phyloP scores from a whole-genome alignment of 1,140 invertebrate genomes.

The Drosophila rufa region DNA sequence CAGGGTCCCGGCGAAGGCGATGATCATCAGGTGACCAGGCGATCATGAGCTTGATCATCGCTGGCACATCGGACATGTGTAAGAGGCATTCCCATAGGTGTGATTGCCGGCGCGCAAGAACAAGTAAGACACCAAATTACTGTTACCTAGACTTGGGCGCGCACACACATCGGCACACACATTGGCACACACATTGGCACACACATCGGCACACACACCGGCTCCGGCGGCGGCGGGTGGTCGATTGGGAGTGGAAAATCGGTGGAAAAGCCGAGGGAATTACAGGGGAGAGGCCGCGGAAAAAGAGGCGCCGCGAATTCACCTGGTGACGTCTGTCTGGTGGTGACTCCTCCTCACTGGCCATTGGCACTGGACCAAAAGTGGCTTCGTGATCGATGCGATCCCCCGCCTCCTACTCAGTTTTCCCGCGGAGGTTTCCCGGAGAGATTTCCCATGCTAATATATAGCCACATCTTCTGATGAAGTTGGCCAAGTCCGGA shows the following conservation, averaged over 20 bases:
- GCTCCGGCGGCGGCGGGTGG: slow-evolving; percentile 6
- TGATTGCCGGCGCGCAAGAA: slow-evolving; percentile 81
- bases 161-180: too few relatives aligned
- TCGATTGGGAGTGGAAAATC: slow-evolving; percentile 16
- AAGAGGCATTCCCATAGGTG: slow-evolving; percentile 81
- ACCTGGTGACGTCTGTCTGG: slow-evolving; percentile 32
- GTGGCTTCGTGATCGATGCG: slow-evolving; percentile 44
- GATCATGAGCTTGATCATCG: slow-evolving; percentile 23
- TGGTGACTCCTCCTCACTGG: slow-evolving; percentile 5
- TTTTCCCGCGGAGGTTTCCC: slow-evolving; percentile 20
- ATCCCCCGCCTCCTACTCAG: slow-evolving; percentile 14
- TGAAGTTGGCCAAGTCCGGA: slow-evolving; percentile 7
- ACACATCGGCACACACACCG: too few relatives aligned
- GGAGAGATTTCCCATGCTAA: slow-evolving; percentile 69
- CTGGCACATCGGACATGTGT: slow-evolving; percentile 65
- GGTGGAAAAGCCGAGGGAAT: slow-evolving; percentile 9
- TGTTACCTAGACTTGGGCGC: slow-evolving; percentile 51
- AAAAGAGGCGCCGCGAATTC: slow-evolving; percentile 40
- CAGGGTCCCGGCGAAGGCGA: not conserved
- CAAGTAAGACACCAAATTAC: slow-evolving; percentile 83
- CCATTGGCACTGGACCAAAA: slow-evolving; percentile 49
- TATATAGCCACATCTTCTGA: not conserved
- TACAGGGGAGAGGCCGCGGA: not conserved
- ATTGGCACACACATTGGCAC: too few relatives aligned
- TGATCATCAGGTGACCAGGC: slow-evolving; percentile 14